These are phyloP conservation scores for Drosophila pseudoananassae DNA, from an alignment of 1,140 invertebrate genomes.

Conservation along the genomic window DNA sequence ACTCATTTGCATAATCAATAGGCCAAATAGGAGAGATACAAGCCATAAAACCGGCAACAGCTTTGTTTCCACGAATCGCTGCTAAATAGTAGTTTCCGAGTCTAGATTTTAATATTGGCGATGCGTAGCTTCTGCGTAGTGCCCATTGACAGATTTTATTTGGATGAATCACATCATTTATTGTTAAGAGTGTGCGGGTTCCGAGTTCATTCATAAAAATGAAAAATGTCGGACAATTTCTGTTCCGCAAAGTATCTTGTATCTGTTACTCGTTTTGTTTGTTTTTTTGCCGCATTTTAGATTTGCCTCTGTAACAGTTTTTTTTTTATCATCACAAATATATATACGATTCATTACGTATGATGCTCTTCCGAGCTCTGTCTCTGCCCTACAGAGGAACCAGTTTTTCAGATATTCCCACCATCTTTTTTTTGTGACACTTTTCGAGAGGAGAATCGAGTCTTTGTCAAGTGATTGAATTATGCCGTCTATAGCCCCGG, in stretches of 20 bases:
- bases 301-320: constrained; percentile 54
- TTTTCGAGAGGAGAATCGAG: constrained; percentile 25
- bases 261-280: constrained; percentile 19
- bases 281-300: constrained; percentile 62
- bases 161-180: constrained; percentile 64
- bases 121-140: constrained; percentile 32
- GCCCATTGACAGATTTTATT: constrained; percentile 43
- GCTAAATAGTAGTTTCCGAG: constrained; percentile 60
- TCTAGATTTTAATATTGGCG: constrained; percentile 22
- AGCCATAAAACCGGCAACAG: constrained; percentile 42
- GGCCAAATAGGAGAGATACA: constrained; percentile 29
- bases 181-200: constrained; percentile 45
- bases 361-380: constrained; percentile 6
- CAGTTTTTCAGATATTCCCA: constrained; percentile 66
- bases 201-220: constrained; percentile 67
- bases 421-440: constrained; percentile 55
- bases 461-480: background rate
- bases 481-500: constrained; percentile 7
- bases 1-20: constrained; percentile 64
- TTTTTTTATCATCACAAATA: constrained; percentile 32
- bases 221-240: constrained; percentile 53
- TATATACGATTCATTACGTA: constrained; percentile 37
- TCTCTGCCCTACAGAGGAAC: constrained; percentile 63
- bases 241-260: constrained; percentile 9
- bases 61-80: constrained; percentile 51